A percentile compares a stretch with the other conserved stretches of the same genome.
These are phyloP conservation scores for Drosophila pullipes DNA, from an alignment of 2,888 invertebrate species.

Conservation along the genomic window DNA sequence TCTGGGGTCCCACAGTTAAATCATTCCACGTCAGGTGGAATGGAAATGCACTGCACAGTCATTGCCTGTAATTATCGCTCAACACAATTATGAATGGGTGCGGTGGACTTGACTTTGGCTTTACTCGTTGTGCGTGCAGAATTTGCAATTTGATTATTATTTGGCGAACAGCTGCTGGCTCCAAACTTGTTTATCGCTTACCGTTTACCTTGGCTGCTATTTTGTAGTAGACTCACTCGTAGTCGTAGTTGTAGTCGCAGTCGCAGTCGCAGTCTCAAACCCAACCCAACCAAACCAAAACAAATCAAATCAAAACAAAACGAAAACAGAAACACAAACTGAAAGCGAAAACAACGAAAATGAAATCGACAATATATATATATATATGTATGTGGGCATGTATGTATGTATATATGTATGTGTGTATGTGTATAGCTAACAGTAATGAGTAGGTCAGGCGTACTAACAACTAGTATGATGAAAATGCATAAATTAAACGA, in stretches of 20 bases:
- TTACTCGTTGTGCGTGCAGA: conserved; percentile 42
- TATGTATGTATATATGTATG: not conserved
- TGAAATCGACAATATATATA: conserved; percentile 25
- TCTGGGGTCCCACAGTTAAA: conserved; percentile 32
- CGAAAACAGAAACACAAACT: conserved; percentile 6
- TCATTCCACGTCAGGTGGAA: conserved; percentile 19
- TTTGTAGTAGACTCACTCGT: not conserved
- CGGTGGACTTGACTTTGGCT: conserved; percentile 46
- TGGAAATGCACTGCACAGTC: conserved; percentile 4
- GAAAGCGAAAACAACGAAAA: conserved; percentile 28
- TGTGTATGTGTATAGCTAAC: not conserved
- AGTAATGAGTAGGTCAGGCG: conserved; percentile 35
- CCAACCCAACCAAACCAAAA: conserved; percentile 25
- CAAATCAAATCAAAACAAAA: conserved; percentile 26
- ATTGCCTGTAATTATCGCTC: not conserved
- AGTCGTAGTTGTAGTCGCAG: no score
- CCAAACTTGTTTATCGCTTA: conserved; percentile 41
- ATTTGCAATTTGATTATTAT: conserved; percentile 42
- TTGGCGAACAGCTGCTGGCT: conserved; percentile 31
- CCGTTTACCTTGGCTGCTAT: conserved; percentile 59
- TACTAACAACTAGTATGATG: conserved; percentile 7
- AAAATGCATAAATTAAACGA: conserved; percentile 23
- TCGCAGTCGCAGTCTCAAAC: not conserved
- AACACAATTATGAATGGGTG: not conserved
- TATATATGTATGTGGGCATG: not conserved